These are phyloP conservation scores for Drosophila arizonae DNA, from an alignment of 1,140 invertebrate species.

Conservation along the genomic window DNA sequence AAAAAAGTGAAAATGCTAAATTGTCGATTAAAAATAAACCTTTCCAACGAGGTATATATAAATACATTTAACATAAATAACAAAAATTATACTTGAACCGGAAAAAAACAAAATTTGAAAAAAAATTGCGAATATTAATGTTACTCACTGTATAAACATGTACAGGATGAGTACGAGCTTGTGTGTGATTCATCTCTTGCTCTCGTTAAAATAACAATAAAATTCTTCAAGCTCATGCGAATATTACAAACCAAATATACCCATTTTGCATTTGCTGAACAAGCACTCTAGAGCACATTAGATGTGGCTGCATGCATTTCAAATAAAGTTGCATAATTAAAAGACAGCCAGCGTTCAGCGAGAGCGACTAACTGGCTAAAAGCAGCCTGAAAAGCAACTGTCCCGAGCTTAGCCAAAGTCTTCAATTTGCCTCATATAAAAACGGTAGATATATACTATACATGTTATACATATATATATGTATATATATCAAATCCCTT, in stretches of 20 bases:
- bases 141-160: no score
- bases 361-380: conserved; percentile 34
- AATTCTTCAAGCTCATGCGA: no score
- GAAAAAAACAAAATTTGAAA: no score
- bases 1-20: no score
- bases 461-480: background rate
- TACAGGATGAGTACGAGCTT: no score
- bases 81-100: no score
- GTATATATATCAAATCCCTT: conserved; percentile 22
- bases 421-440: background rate
- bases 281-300: conserved; percentile 27
- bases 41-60: no score
- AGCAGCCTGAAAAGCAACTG: conserved; percentile 5
- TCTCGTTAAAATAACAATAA: no score
- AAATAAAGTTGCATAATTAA: conserved; percentile 68
- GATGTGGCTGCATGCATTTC: conserved; percentile 49
- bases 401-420: background rate
- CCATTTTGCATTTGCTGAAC: background rate
- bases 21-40: no score
- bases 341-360: conserved; percentile 56
- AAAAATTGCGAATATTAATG: no score
- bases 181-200: no score
- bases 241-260: background rate
- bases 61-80: no score
- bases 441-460: background rate